Conservation (phyloP, 2,888 invertebrate genomes). For the Leptinotarsa haldemani region DNA sequence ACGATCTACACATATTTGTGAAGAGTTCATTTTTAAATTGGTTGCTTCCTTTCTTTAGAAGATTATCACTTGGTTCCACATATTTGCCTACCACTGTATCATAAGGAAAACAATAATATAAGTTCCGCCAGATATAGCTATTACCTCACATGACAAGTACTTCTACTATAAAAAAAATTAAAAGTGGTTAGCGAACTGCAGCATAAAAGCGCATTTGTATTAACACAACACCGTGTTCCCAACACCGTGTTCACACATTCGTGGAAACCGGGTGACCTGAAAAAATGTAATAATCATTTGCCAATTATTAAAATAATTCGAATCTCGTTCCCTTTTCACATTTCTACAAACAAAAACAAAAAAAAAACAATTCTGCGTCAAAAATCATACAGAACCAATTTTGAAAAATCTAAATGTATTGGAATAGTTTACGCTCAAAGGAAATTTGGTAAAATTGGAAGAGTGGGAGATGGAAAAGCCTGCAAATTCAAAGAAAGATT, state of each 20-base stretch:
- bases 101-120: too few relatives aligned
- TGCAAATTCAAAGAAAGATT: conserved; percentile 42
- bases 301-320: not conserved
- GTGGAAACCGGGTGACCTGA: not conserved
- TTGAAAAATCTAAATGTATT: conserved; percentile 40
- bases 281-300: conserved; percentile 1
- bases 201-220: not conserved
- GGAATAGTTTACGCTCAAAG: conserved; percentile 52
- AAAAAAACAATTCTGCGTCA: conserved; percentile 4
- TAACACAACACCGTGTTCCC: not conserved
- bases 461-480: conserved; percentile 37
- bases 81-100: too few relatives aligned
- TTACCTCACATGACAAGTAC: too few relatives aligned
- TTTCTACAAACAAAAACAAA: conserved; percentile 14
- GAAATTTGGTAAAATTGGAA: conserved; percentile 29
- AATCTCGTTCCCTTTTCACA: not conserved
- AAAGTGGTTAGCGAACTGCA: not conserved
- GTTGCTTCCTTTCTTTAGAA: too few relatives aligned
- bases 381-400: conserved; percentile 35
- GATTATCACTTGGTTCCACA: too few relatives aligned
- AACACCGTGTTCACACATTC: not conserved
- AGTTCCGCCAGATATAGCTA: too few relatives aligned
- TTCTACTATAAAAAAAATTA: too few relatives aligned
- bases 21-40: too few relatives aligned
- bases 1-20: too few relatives aligned